Percentiles rank a stretch among this genome's conserved stretches.
Conservation (phyloP, 2,113 vertebrate species). For the Rhea pennata region DNA sequence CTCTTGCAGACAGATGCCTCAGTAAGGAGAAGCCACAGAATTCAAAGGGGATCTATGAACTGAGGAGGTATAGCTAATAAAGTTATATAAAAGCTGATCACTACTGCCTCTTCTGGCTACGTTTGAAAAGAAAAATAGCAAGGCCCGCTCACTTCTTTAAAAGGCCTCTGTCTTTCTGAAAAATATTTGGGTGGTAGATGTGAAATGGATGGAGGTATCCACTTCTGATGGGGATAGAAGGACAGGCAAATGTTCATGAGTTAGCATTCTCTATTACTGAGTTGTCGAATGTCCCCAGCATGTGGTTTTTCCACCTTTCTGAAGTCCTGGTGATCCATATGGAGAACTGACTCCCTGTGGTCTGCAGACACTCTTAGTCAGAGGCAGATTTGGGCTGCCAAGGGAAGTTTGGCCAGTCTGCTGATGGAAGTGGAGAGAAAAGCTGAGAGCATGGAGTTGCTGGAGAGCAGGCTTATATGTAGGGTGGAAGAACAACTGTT, state of each 20-base stretch:
- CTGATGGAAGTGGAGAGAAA: not conserved
- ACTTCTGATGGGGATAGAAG: not conserved
- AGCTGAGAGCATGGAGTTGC: not conserved
- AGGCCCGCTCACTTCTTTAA: not conserved
- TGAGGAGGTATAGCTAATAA: fast-evolving
- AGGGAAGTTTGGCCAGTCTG: not conserved
- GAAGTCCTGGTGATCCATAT: not conserved
- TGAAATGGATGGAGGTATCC: not conserved
- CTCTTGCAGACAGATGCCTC: not conserved
- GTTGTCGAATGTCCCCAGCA: not conserved
- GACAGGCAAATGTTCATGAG: not conserved
- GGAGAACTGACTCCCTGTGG: not conserved
- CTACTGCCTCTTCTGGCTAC: not conserved
- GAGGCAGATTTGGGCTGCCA: not conserved
- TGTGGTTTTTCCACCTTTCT: not conserved
- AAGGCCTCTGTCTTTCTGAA: not conserved
- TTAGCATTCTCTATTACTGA: not conserved
- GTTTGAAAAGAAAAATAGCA: not conserved
- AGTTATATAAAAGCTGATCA: not conserved
- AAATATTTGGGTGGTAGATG: not conserved
- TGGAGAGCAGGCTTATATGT: not conserved
- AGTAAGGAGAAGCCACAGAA: not conserved
- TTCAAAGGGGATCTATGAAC: not conserved
- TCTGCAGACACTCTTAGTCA: not conserved
- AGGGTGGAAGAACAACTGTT: not conserved